Evolutionary conservation across 92 coral and sea anemone species (phyloP), one percentile per base, ranked within the genome.

Genomic region (Ricordea florida): DNA sequence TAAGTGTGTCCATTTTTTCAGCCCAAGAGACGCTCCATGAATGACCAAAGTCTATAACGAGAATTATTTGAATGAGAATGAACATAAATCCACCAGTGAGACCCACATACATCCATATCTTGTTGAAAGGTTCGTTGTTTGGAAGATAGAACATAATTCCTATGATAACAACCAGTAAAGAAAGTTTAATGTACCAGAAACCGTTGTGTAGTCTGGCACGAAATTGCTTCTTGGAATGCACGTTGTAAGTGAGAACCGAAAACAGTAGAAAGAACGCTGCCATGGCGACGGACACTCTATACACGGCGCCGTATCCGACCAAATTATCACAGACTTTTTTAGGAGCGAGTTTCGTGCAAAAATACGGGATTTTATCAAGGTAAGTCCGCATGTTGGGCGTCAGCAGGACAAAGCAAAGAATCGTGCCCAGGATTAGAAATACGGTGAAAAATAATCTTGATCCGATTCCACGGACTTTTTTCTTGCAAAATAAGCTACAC

Each of bases 1-100:
- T 90, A 0, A 93, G 88, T 1, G 97, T 79, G 52, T 96, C 99
- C 90, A 92, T 91, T 53, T 81, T 89, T 41, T 92, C 99, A 1
- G 97, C 99, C 99, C 99, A 96, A 5, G 96, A 83, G 2, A 84
- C 91, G 57, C 99, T 96, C 99, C 99, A 96, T 0, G 99, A 96
- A 31, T 96, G 89, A 1, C 97, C 97, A 57, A 96, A 96, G 64
- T 96, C 99, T 9, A 96, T 86, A 8, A 96, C 87, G 0, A 92
- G 83, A 51, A 96, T 85, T 15, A 94, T 82, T 83, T 96, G 99
- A 16, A 96, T 52, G 13, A 96, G 78, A 27, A 92, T 78, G 17
- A 96, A 96, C 82, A 96, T 76, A 41, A 96, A 96, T 0, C 99
- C 99, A 2, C 96, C 97, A 0, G 96, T 92, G 4, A 96, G 80